Evolutionary conservation across 2,113 vertebrate species (phyloP).

Genomic region (Actenoides hombroni): DNA sequence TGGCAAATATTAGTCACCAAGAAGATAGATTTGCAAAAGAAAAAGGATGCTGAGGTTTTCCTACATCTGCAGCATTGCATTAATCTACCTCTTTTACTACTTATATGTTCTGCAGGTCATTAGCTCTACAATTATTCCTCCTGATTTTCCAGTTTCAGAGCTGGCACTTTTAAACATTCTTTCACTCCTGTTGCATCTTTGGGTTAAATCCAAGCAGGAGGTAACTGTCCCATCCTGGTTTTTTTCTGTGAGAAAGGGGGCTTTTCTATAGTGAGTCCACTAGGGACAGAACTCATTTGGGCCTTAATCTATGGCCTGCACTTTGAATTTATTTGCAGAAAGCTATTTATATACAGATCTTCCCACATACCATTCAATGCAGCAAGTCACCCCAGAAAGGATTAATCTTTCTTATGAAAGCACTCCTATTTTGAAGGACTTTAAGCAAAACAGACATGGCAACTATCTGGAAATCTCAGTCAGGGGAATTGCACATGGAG

Average conservation of each 20-base stretch:
- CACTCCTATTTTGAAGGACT: background rate
- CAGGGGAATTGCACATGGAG: background rate
- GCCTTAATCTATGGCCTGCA: background rate
- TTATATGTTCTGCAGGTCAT: background rate
- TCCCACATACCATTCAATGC: background rate
- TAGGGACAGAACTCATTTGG: background rate
- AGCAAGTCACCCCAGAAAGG: background rate
- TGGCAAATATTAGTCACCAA: slow-evolving; percentile 27
- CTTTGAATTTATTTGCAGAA: background rate
- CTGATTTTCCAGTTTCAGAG: background rate
- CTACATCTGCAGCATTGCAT: background rate
- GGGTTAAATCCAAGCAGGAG: background rate
- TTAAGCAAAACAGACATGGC: background rate
- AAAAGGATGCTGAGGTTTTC: background rate
- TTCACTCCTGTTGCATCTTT: background rate
- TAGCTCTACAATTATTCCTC: background rate
- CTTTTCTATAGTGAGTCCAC: background rate
- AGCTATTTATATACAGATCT: background rate
- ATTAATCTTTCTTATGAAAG: background rate
- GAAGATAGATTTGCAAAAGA: background rate
- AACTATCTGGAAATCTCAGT: background rate
- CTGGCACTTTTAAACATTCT: background rate
- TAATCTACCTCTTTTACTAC: background rate
- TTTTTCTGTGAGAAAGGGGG: background rate
- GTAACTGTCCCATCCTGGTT: background rate